A percentile compares a stretch with the other conserved stretches of the same genome.
Evolutionary conservation across 2,888 invertebrate genomes (phyloP).

Genomic region (Orthonychiurus folsomi): DNA sequence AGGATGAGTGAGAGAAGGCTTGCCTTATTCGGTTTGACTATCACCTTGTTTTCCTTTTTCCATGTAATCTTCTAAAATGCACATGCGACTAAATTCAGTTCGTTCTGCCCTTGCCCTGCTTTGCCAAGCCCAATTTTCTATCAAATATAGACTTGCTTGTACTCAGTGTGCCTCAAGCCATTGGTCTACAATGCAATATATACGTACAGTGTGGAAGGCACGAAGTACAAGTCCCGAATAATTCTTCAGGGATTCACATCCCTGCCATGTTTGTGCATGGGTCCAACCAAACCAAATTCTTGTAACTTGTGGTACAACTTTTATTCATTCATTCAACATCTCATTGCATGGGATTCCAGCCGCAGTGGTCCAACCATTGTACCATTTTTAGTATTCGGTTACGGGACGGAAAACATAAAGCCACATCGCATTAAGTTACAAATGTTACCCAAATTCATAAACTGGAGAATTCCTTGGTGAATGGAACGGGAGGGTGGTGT

Average conservation of each 20-base stretch:
- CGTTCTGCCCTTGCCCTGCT: background rate
- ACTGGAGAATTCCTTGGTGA: too few relatives aligned
- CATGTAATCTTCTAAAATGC: conserved; percentile 2
- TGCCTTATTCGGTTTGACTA: conserved; percentile 5
- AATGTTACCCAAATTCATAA: too few relatives aligned
- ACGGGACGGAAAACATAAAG: too few relatives aligned
- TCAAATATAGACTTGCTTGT: background rate
- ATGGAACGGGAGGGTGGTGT: too few relatives aligned
- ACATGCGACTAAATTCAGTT: background rate
- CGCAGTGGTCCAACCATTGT: background rate
- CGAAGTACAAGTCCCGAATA: conserved; percentile 16
- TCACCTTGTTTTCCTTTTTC: conserved; percentile 22
- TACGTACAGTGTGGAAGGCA: background rate
- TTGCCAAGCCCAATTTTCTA: background rate
- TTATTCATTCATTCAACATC: background rate
- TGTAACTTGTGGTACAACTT: background rate
- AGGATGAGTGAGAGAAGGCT: background rate
- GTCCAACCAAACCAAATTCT: too few relatives aligned
- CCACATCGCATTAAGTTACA: too few relatives aligned
- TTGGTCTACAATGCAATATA: background rate
- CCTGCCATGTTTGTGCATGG: background rate
- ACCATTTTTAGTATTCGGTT: too few relatives aligned
- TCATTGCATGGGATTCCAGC: background rate
- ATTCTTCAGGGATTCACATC: conserved; percentile 21
- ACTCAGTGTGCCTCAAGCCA: background rate